These are phyloP conservation scores for Cyprinodon tularosa DNA, from an alignment of 2,113 vertebrate species.

Conservation along the genomic window DNA sequence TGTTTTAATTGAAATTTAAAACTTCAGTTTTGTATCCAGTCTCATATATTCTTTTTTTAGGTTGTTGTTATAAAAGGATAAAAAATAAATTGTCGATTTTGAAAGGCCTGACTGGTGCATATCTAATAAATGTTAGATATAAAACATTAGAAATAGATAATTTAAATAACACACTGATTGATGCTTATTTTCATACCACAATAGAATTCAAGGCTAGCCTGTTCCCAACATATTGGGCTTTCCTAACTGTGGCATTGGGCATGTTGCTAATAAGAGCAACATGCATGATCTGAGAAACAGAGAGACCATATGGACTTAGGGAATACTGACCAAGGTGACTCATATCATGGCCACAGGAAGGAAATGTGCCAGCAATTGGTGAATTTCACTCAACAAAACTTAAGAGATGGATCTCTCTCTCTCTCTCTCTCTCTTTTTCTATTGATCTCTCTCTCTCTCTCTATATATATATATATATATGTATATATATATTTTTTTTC, in stretches of 20 bases:
- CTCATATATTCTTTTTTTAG: not conserved
- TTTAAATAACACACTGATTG: not conserved
- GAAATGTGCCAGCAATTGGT: conserved; percentile 51
- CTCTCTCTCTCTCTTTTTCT: too few relatives aligned
- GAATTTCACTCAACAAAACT: conserved; percentile 24
- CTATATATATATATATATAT: too few relatives aligned
- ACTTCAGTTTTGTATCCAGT: too few relatives aligned
- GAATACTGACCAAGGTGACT: conserved; percentile 74
- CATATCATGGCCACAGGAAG: conserved; percentile 68
- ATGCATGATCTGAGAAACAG: conserved; percentile 48
- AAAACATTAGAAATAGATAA: not conserved
- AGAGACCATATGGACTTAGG: conserved; percentile 67
- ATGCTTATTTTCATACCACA: not conserved
- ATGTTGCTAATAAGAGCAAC: conserved; percentile 21
- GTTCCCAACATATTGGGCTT: conserved; percentile 21
- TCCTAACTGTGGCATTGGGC: conserved; percentile 6
- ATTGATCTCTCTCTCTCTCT: too few relatives aligned
- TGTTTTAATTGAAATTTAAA: too few relatives aligned
- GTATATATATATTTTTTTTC: too few relatives aligned
- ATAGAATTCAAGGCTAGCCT: conserved; percentile 1
- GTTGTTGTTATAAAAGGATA: not conserved
- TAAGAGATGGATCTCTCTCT: too few relatives aligned
- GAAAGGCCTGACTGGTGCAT: not conserved
- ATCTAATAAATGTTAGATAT: not conserved
- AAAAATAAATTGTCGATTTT: too few relatives aligned